Evolutionary conservation across 2,797 vertebrate genomes (phyloP), one percentile per base, ranked within the genome.

Genomic region (Melanotaenia maccullochi): DNA sequence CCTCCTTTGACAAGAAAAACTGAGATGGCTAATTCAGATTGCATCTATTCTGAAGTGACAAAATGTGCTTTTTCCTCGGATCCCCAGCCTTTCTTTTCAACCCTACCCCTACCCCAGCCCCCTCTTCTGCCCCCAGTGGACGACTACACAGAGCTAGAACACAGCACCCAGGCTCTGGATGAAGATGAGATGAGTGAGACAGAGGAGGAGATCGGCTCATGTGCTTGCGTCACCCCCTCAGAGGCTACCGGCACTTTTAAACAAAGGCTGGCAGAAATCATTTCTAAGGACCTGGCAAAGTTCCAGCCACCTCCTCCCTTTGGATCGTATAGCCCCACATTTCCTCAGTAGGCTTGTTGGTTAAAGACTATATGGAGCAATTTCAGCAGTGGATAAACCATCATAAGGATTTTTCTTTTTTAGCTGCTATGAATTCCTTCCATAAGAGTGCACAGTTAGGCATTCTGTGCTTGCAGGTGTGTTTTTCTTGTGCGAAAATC

Each of bases 221-320:
- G 86, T 44, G n/a, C 56, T 33, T 16, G 5, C 12, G 16, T 63
- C 40, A 32, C 58, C 71, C 73, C 82, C 77, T 52, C 73, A 5
- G 87, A 90, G 78, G 4, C 73, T 65, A 82, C 79, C 14, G 81
- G 76, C 70, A 88, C 81, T 81, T 95, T 95, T 84, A 94, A 92
- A 92, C 79, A 92, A 55, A 91, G 84, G 60, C 92, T 95, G 62
- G 93, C 93, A 79, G 81, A 88, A 78, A 86, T 93, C 14, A 85
- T 95, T 82, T 92, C 87, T 73, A 94, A 94, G 86, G 94, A 93
- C 70, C 67, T 87, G 86, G 87, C 90, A 68, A 94, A 91, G 84
- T 25, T 89, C 77, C 87, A 89, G 65, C 81, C 79, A 6, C 28
- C 82, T 44, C 65, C 68, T 51, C 75, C 75, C 74, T 49, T 70